These are phyloP conservation scores for Saccostrea echinata DNA, from an alignment of 1,140 invertebrate species.

Conservation along the genomic window DNA sequence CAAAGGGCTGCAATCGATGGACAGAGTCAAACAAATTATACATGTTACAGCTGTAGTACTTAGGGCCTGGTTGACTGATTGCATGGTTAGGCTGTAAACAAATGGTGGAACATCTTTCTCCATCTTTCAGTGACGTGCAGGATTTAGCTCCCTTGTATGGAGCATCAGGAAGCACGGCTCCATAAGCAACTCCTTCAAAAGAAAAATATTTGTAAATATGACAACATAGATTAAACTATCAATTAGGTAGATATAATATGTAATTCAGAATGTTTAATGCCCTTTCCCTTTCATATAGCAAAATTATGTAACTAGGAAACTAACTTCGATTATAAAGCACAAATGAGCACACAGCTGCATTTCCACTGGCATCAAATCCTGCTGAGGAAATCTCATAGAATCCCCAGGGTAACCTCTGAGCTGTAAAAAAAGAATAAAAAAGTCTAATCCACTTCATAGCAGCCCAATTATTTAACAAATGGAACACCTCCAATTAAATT, in stretches of 20 bases:
- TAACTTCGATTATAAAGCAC: constrained; percentile 57
- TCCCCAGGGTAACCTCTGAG: constrained; percentile 29
- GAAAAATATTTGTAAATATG: neutral
- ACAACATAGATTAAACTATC: neutral
- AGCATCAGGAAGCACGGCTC: neutral
- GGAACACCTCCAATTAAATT: neutral
- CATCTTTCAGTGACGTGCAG: constrained; percentile 6
- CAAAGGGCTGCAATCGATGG: constrained; percentile 52
- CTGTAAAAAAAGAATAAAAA: neutral
- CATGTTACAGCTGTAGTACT: constrained; percentile 59
- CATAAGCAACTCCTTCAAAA: constrained; percentile 39
- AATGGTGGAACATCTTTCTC: constrained; percentile 40
- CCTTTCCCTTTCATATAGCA: neutral
- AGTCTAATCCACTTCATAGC: no score
- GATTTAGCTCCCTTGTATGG: constrained; percentile 30
- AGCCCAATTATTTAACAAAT: no score
- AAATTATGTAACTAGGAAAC: neutral
- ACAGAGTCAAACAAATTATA: constrained; percentile 60
- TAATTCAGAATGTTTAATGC: neutral
- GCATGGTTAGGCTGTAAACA: constrained; percentile 13
- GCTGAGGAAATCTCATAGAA: constrained; percentile 57
- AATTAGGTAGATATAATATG: neutral
- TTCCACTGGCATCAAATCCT: constrained; percentile 48
- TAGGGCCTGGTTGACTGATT: constrained; percentile 42
- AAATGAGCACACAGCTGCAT: constrained; percentile 61